Conservation (phyloP, 2,888 invertebrate species). For the Clanis bilineata region DNA sequence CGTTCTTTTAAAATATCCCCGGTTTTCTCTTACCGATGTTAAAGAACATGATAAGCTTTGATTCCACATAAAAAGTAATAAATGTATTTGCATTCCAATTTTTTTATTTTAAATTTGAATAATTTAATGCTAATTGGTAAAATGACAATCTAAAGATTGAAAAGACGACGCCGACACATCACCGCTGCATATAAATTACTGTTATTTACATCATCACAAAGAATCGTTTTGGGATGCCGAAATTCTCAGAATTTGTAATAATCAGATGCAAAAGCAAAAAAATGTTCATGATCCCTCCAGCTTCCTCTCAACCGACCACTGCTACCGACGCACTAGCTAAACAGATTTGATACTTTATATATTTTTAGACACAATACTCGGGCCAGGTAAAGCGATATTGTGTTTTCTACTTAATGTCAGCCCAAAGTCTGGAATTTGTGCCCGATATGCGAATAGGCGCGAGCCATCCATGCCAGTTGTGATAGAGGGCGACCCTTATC, state of each 20-base stretch:
- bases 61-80: too few species aligned
- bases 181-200: neutral
- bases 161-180: neutral
- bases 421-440: too few species aligned
- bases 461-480: too few species aligned
- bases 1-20: too few species aligned
- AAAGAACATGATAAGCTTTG: too few species aligned
- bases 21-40: too few species aligned
- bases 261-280: slow-evolving; percentile 18
- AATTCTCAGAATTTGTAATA: neutral
- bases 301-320: slow-evolving; percentile 48
- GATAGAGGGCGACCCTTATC: too few species aligned
- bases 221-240: neutral
- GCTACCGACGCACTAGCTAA: slow-evolving; percentile 39
- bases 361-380: neutral
- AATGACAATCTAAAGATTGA: neutral
- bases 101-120: too few species aligned
- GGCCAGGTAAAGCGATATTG: too few species aligned
- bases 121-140: neutral
- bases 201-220: neutral
- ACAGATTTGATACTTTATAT: neutral
- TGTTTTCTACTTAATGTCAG: too few species aligned
- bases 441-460: too few species aligned
- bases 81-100: too few species aligned
- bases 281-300: slow-evolving; percentile 45